Conservation (phyloP, 2,113 vertebrate genomes). For the Rhinogobius similis region DNA sequence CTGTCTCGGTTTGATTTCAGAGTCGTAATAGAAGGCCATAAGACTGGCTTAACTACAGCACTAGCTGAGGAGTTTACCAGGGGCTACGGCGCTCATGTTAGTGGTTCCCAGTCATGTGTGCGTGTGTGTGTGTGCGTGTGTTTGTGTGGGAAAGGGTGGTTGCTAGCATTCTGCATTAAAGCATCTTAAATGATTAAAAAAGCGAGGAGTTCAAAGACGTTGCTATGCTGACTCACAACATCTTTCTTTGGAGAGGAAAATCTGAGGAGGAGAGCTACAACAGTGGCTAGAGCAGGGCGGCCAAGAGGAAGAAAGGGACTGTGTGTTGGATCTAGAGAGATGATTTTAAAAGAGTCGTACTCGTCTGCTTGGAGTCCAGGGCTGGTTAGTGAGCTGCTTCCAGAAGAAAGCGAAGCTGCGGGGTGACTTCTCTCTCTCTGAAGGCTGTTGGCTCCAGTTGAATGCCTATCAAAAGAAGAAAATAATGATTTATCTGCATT, state of each 20-base stretch:
- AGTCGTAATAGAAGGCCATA: neutral
- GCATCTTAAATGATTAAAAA: slow-evolving; percentile 66
- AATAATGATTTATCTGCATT: slow-evolving; percentile 24
- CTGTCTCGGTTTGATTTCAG: neutral
- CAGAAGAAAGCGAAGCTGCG: slow-evolving; percentile 66
- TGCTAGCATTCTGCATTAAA: slow-evolving; percentile 43
- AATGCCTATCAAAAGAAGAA: slow-evolving; percentile 79
- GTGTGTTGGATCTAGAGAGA: slow-evolving; percentile 1
- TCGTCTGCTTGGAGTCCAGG: slow-evolving; percentile 80
- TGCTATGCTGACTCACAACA: slow-evolving; percentile 55
- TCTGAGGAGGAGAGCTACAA: slow-evolving; percentile 34
- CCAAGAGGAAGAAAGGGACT: slow-evolving; percentile 3
- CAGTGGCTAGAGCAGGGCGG: slow-evolving; percentile 16
- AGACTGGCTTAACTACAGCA: slow-evolving; percentile 10
- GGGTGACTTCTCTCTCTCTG: slow-evolving; percentile 87
- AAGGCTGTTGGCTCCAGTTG: slow-evolving; percentile 81
- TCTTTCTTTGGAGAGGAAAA: slow-evolving; percentile 46
- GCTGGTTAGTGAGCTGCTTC: slow-evolving; percentile 69
- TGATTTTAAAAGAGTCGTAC: slow-evolving; percentile 73
- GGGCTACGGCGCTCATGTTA: slow-evolving; percentile 29
- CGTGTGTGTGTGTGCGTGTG: slow-evolving; percentile 27
- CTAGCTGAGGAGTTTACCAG: slow-evolving; percentile 15
- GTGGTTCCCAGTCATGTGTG: slow-evolving; percentile 23
- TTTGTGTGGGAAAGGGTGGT: slow-evolving; percentile 29
- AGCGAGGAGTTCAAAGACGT: slow-evolving; percentile 59